Conservation (phyloP, 2,888 invertebrate species). For the Pterobdella sp. region DNA sequence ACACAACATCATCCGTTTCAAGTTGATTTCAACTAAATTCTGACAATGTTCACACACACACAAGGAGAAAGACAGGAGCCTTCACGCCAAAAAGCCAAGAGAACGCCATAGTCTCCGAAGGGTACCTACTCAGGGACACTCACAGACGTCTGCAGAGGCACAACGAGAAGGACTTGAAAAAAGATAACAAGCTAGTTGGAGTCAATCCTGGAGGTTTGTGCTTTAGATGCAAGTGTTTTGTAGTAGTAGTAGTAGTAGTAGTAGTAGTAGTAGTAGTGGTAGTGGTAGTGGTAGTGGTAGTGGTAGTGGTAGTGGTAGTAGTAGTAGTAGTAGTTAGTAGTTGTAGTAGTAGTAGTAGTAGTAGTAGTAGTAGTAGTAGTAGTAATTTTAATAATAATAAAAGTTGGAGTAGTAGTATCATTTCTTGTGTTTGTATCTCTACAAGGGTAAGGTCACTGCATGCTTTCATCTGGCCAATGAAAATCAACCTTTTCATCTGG, state of each 20-base stretch:
- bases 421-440: not conserved
- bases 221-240: not conserved
- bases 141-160: slow-evolving; percentile 65
- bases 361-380: not conserved
- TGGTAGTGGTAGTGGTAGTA: not conserved
- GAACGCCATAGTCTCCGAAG: slow-evolving; percentile 52
- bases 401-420: not conserved
- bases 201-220: slow-evolving; percentile 15
- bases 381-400: not conserved
- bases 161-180: slow-evolving; percentile 34
- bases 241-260: slow-evolving; percentile 12
- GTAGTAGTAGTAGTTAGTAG: not conserved
- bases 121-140: slow-evolving; percentile 84
- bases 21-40: not conserved
- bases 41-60: not conserved
- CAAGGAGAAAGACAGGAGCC: slow-evolving; percentile 70
- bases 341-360: not conserved
- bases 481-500: not conserved
- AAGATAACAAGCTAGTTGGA: not conserved
- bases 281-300: not conserved
- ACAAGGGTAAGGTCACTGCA: not conserved
- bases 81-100: slow-evolving; percentile 61
- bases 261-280: not conserved
- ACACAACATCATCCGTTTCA: not conserved
- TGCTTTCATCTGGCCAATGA: not conserved